Conservation (phyloP, 2,888 invertebrate species). For the Caenorhabditis zanzibari region DNA sequence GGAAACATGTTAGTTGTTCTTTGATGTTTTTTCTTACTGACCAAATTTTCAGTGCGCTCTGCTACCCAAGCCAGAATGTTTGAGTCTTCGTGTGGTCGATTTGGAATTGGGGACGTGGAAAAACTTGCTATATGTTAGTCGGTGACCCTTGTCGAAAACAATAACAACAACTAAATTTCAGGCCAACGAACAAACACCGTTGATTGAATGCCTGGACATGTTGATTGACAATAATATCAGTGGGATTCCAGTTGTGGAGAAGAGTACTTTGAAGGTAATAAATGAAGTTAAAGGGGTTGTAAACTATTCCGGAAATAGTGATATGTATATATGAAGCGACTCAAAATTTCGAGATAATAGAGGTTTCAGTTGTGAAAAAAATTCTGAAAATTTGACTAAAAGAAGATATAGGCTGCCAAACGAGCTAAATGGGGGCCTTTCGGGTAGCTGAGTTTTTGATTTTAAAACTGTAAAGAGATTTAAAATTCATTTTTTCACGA, state of each 20-base stretch:
- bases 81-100: slow-evolving; percentile 58
- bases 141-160: slow-evolving; percentile 15
- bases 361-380: too few relatives aligned
- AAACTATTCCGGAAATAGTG: too few relatives aligned
- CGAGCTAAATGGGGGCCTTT: too few relatives aligned
- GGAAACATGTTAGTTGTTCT: slow-evolving; percentile 68
- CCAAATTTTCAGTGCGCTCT: slow-evolving; percentile 62
- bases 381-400: too few relatives aligned
- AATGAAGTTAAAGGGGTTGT: background rate
- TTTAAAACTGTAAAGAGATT: too few relatives aligned
- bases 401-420: too few relatives aligned
- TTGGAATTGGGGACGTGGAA: slow-evolving; percentile 68
- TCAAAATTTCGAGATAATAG: too few relatives aligned
- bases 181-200: slow-evolving; percentile 65
- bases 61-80: slow-evolving; percentile 65
- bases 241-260: slow-evolving; percentile 69
- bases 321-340: too few relatives aligned
- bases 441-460: too few relatives aligned
- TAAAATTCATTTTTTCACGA: too few relatives aligned
- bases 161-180: slow-evolving; percentile 29
- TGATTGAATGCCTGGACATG: slow-evolving; percentile 70
- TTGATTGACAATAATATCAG: slow-evolving; percentile 70
- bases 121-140: slow-evolving; percentile 65
- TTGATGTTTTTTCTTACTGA: too few relatives aligned
- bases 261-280: slow-evolving; percentile 54